Evolutionary conservation across 1,140 invertebrate genomes (phyloP).

Genomic region (Holotrichia oblita): DNA sequence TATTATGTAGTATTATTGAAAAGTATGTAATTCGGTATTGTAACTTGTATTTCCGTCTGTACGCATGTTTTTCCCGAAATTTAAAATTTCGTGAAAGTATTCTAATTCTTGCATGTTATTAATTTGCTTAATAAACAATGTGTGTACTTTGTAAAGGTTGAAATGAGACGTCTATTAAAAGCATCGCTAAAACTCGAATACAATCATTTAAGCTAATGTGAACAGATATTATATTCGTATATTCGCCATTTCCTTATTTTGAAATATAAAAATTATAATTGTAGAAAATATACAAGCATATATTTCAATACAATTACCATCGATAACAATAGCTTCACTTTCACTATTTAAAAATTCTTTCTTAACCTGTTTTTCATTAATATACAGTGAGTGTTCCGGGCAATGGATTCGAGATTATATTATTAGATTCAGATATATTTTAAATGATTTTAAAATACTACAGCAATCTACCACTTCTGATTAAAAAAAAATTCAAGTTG

Average conservation of each 20-base stretch:
- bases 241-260: background rate
- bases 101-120: background rate
- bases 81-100: background rate
- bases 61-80: background rate
- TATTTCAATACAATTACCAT: background rate
- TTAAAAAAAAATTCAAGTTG: too few relatives aligned
- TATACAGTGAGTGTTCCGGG: background rate
- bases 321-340: constrained; percentile 2
- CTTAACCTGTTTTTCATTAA: background rate
- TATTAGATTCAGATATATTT: too few relatives aligned
- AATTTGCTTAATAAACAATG: background rate
- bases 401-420: too few relatives aligned
- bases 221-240: background rate
- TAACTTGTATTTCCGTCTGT: too few relatives aligned
- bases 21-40: background rate
- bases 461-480: too few relatives aligned
- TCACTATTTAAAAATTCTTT: background rate
- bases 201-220: background rate
- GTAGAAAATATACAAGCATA: background rate
- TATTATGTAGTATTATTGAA: too few relatives aligned
- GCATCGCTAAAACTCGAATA: background rate
- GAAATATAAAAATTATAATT: background rate
- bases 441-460: too few relatives aligned
- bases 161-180: background rate
- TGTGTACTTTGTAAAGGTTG: background rate